Evolutionary conservation across 2,888 invertebrate species (phyloP), one percentile per base, ranked within the genome.

Genomic region (Limenitis camilla): DNA sequence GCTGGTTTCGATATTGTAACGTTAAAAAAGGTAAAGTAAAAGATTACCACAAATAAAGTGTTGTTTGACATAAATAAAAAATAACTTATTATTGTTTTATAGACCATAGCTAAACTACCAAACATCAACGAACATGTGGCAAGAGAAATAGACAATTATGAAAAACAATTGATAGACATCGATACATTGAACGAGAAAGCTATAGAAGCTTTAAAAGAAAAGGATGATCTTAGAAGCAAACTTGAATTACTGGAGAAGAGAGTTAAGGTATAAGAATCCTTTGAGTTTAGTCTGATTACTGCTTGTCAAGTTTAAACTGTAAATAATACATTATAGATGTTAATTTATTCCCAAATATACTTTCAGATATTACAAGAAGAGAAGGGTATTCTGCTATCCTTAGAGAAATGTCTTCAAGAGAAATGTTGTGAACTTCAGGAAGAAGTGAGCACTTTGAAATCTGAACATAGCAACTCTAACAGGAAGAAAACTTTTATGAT

Each of bases 111-210:
- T 6, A 89, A 91, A 57, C 89, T 91, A 44, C 90, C 92, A 6
- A 89, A 89, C 19, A 88, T 90, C 58, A 89, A 91, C 47, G 92
- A 92, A 35, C 84, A 88, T 53, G 87, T 94, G 7, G 81, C 90
- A 52, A 86, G 78, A 57, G 95, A 96, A 74, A 88, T 96, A 55
- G 91, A 92, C 54, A 90, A 90, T 58, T 96, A 95, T 89, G 91
- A 93, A 60, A 91, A 91, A 53, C 92, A 93, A 60, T 91, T 93
- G 69, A 92, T 95, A 42, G 95, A 96, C 66, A 92, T 96, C 35
- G 93, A 94, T 60, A 92, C 90, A 32, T 81, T 96, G 56, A 91
- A 91, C 61, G 89, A 90, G 51, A 90, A 92, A 63, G 91, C 93
- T 1, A 88, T 91, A 39, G 92, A 92, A 62, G 91, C 93, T 1